These are phyloP conservation scores for Drosophila ambigua DNA, from an alignment of 1,140 invertebrate species.

Conservation along the genomic window DNA sequence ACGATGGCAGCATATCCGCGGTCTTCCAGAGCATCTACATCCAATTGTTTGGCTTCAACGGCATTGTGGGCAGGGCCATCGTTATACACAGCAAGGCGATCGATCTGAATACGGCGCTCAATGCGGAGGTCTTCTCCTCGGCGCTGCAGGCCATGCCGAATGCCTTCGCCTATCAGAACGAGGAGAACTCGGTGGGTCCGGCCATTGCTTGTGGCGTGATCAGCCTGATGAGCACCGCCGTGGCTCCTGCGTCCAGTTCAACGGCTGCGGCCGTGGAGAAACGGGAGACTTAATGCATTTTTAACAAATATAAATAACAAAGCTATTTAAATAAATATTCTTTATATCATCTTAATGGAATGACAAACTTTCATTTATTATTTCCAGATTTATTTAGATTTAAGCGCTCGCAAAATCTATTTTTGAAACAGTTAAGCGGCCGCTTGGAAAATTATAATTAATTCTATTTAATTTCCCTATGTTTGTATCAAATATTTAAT, in stretches of 20 bases:
- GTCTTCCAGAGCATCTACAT: conserved; percentile 73
- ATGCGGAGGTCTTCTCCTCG: conserved; percentile 79
- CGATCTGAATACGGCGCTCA: conserved; percentile 73
- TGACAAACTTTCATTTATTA: background rate
- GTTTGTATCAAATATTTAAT: no score
- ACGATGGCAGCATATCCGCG: conserved; percentile 72
- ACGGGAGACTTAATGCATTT: conserved; percentile 18
- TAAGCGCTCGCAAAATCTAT: background rate
- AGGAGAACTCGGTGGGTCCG: conserved; percentile 75
- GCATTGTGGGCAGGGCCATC: conserved; percentile 79
- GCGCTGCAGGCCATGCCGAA: conserved; percentile 63
- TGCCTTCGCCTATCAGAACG: conserved; percentile 72
- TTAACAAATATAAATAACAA: background rate
- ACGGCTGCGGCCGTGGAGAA: conserved; percentile 11
- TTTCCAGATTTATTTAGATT: background rate
- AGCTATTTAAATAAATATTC: conserved; percentile 17
- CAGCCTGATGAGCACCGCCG: conserved; percentile 70
- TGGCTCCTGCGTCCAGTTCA: background rate
- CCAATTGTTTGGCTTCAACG: conserved; percentile 77
- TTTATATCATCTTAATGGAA: background rate
- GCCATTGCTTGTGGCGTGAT: conserved; percentile 78
- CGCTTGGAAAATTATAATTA: no score
- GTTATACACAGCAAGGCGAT: conserved; percentile 82
- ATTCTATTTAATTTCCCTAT: no score
- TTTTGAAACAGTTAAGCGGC: no score